Evolutionary conservation across 2,888 invertebrate species (phyloP), one percentile per base, ranked within the genome.

Genomic region (Conops quadrifasciatus): DNA sequence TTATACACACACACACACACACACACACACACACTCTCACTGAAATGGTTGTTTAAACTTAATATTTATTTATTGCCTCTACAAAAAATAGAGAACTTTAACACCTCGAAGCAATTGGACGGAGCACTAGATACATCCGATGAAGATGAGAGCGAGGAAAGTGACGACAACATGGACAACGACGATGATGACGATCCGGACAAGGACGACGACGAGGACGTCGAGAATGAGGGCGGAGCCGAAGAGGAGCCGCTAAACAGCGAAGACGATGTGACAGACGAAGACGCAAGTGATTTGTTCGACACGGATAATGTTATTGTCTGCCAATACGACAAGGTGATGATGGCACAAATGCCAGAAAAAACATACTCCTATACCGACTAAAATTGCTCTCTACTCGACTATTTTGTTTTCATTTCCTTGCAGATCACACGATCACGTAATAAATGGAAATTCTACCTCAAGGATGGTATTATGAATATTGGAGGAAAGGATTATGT

Each of bases 381-480:
- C n/a, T n/a, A n/a, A n/a, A n/a, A n/a, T n/a, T n/a, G n/a, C n/a
- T n/a, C n/a, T n/a, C n/a, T n/a, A n/a, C n/a, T n/a, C 9, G 9
- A 7, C 36, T 36, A 36, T 4, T 36, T 36, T 36, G 36, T 36
- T 9, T 36, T 36, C 9, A 36, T 7, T 36, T 7, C 36, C 36
- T 73, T 87, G 21, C 84, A 95, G 94, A 97, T 99, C 74, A 97
- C 97, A 76, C 91, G 99, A 85, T 97, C 95, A 85, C 92, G 98
- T 81, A 98, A 97, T 87, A 97, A 97, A 87, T 99, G 99, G 99
- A 99, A 98, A 88, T 98, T 99, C 87, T 95, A 97, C 86, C 89
- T 99, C 76, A 99, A 99, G 88, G 99, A 99, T 88, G 99, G 99
- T 72, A 98, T 99, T 76, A 99, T 99, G 99, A 98, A 97, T 89